Percentiles rank a stretch among this genome's conserved stretches.
These are phyloP conservation scores for Pseudeuparius sepicola DNA, from an alignment of 2,888 invertebrate genomes.

Conservation along the genomic window DNA sequence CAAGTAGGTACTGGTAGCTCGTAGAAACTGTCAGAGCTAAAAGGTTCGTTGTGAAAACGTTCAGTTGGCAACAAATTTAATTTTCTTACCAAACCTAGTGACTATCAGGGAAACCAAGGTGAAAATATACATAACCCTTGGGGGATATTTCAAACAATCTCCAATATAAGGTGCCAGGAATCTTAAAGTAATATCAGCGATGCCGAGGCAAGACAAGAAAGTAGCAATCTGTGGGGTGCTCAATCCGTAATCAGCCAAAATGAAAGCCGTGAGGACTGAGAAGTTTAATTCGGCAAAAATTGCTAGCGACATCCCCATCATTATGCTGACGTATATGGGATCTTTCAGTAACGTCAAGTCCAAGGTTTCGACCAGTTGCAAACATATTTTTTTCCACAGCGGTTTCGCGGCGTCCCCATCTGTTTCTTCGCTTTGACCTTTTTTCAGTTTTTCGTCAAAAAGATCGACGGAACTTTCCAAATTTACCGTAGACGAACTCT, in stretches of 20 bases:
- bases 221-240: conserved; percentile 49
- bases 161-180: conserved; percentile 57
- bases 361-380: conserved; percentile 45
- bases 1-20: conserved; percentile 18
- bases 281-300: conserved; percentile 62
- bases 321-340: conserved; percentile 56
- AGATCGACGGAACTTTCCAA: conserved; percentile 52
- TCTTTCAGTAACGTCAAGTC: conserved; percentile 57
- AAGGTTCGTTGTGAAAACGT: too few relatives aligned
- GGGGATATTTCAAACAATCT: conserved; percentile 50
- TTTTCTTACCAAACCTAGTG: conserved; percentile 52
- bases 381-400: conserved; percentile 22
- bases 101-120: conserved; percentile 50
- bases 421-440: too few relatives aligned
- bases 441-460: too few relatives aligned
- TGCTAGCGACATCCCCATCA: conserved; percentile 57
- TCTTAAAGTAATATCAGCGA: conserved; percentile 47
- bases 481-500: conserved; percentile 40
- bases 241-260: conserved; percentile 52
- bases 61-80: too few relatives aligned
- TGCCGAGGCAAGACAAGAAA: conserved; percentile 50
- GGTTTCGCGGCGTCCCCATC: background rate
- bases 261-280: conserved; percentile 54
- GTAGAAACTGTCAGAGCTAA: conserved; percentile 19
- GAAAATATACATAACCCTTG: conserved; percentile 54